Base-by-base conservation (phyloP, 2,797 vertebrate genomes). In the Cryptoprocta ferox region DNA sequence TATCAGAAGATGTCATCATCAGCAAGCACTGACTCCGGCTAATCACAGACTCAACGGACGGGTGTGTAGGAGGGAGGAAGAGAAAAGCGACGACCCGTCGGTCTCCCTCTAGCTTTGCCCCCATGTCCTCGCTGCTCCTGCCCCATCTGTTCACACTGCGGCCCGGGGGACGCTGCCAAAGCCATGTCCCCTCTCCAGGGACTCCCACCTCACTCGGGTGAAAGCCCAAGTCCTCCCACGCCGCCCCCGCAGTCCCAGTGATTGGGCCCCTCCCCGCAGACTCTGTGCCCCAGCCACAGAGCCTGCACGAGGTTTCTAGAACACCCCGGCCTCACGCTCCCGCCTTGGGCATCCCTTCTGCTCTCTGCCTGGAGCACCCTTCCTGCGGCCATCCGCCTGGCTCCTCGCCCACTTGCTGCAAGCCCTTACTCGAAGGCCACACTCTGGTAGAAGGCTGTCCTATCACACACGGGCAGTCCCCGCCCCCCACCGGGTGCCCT, bases 141-240 rank as follows among this genome's bases (percentile, higher is more conserved):
- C 39, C n/a, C 26, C 7, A 2, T 19, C 68, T 32, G 0, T 35
- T 3, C 66, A 35, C 61, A 50, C 19, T 6, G 68, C n/a, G 39
- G 37, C 45, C 30, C 0, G 0, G n/a, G 15, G 5, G 11, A 39
- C 12, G 8, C 59, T 2, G 21, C 50, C 37, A 19, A 59, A 50
- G 53, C 28, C 80, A 6, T 0, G 2, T 6, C 19, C 35, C 37
- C 32, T 5, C 1, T 8, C 32, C n/a, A 9, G 4, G 0, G 6
- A 35, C 66, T 26, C 21, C 18, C 28, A 35, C 28, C 68, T 70
- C 48, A 37, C 11, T 50, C 35, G 73, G 15, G 35, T 13, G n/a
- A 73, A 82, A 30, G 65, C 35, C 71, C 14, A 4, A 32, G 70
- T 45, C 50, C 68, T 42, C 30, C 24, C 6, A 3, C 21, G 7